Evolutionary conservation across 1,140 invertebrate genomes (phyloP).

Genomic region (Drosophila nigrodunni): DNA sequence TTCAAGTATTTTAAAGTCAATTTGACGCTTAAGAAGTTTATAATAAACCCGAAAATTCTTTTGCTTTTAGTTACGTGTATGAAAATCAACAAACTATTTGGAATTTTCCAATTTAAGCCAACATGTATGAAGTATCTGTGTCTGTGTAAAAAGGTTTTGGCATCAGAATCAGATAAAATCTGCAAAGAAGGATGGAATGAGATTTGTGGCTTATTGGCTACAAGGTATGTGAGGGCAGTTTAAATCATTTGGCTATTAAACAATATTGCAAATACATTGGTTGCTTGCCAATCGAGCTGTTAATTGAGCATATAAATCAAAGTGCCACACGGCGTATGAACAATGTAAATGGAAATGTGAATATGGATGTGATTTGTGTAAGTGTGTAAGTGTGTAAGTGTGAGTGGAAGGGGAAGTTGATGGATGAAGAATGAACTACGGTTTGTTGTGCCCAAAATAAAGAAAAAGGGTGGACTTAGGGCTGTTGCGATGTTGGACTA

Average conservation of each 20-base stretch:
- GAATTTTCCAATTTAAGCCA: slow-evolving; percentile 4
- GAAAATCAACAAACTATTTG: background rate
- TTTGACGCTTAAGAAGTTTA: no score
- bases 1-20: no score
- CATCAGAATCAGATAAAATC: no score
- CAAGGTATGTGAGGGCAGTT: background rate
- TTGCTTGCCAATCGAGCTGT: slow-evolving; percentile 13
- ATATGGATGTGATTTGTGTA: background rate
- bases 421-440: slow-evolving; percentile 11
- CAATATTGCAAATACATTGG: slow-evolving; percentile 18
- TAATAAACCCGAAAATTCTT: no score
- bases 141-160: no score
- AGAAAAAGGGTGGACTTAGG: background rate
- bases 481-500: background rate
- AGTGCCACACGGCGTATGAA: slow-evolving; percentile 32
- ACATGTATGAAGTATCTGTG: background rate
- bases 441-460: background rate
- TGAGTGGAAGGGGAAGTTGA: background rate
- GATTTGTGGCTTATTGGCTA: background rate
- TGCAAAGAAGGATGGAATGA: no score
- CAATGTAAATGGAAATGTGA: slow-evolving; percentile 7
- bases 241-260: slow-evolving; percentile 23
- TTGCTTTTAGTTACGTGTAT: no score
- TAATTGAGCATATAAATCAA: slow-evolving; percentile 49
- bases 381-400: no score